Evolutionary conservation across 1,140 invertebrate genomes (phyloP).

Genomic region (Leptopilina boulardi): DNA sequence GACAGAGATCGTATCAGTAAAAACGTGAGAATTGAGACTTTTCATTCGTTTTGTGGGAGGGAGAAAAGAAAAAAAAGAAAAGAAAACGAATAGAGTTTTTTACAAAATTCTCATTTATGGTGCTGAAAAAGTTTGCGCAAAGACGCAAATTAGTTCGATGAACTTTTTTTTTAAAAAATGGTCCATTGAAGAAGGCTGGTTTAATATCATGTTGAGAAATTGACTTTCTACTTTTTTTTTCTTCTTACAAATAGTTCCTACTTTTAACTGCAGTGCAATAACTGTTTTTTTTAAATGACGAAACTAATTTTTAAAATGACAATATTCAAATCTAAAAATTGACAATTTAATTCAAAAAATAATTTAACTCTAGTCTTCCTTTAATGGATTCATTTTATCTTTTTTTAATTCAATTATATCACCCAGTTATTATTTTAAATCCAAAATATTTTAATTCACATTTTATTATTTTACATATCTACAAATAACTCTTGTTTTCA

Average conservation of each 20-base stretch:
- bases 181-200: too few species aligned
- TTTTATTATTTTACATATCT: background rate
- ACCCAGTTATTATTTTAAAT: background rate
- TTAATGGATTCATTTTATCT: background rate
- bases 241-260: conserved; percentile 15
- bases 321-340: background rate
- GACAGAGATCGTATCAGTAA: conserved; percentile 83
- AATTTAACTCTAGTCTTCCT: conserved; percentile 4
- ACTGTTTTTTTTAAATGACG: background rate
- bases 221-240: background rate
- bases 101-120: too few species aligned
- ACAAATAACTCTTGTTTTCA: background rate
- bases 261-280: background rate
- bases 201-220: background rate
- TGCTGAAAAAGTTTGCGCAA: background rate
- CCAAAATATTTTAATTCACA: background rate
- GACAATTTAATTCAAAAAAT: background rate
- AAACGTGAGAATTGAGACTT: conserved; percentile 71
- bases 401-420: conserved; percentile 1
- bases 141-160: background rate
- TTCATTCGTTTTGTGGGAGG: background rate
- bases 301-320: conserved; percentile 9
- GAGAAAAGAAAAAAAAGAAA: background rate
- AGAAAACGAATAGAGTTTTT: background rate
- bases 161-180: too few species aligned